Conservation (phyloP, 2,113 vertebrate genomes). For the Hippocampus guttulatus region DNA sequence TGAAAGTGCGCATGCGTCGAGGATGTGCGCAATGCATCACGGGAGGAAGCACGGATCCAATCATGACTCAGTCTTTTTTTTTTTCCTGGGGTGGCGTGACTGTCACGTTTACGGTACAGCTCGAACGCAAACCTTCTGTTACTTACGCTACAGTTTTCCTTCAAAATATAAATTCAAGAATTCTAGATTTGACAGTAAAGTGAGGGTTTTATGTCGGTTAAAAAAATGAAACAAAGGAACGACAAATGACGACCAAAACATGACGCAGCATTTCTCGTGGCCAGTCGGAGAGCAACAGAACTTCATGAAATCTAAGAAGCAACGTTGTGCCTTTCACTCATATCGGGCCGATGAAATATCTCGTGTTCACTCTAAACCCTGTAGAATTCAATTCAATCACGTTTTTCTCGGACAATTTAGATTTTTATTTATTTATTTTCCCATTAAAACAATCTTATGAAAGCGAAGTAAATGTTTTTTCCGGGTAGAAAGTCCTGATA, state of each 20-base stretch:
- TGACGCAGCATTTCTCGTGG: neutral
- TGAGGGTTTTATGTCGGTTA: neutral
- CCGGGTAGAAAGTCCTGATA: no score
- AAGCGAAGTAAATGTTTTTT: no score
- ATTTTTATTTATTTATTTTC: no score
- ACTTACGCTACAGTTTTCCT: neutral
- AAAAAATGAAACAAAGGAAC: neutral
- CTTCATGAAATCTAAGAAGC: neutral
- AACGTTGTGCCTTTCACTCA: neutral
- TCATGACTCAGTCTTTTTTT: neutral
- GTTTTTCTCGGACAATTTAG: no score
- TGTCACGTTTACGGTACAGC: neutral
- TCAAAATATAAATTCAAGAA: neutral
- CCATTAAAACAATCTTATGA: no score
- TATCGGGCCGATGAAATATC: neutral
- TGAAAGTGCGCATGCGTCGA: neutral
- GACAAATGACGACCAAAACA: neutral
- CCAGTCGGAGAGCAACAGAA: neutral
- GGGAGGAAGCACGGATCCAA: neutral
- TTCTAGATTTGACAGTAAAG: neutral
- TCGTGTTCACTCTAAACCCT: no score
- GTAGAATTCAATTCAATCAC: no score
- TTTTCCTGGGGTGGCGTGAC: neutral
- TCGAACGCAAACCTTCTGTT: neutral
- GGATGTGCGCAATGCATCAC: neutral